Evolutionary conservation across 2,113 vertebrate genomes (phyloP), one percentile per base, ranked within the genome.

Genomic region (Pseudolaguvia tuberculata): DNA sequence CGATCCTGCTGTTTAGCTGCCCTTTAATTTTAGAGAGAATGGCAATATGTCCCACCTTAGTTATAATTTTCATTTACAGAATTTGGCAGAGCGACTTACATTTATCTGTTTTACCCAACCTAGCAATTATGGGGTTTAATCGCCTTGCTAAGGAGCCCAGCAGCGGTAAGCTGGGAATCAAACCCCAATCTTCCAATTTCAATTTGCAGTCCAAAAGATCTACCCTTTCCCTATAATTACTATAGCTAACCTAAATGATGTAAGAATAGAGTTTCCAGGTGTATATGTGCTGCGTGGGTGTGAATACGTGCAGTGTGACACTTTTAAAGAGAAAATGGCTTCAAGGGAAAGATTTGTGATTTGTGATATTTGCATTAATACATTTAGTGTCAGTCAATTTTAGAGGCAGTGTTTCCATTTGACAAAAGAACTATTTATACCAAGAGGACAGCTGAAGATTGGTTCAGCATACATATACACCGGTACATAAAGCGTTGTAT

Each of bases 361-460:
- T 84, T 85, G 91, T 90, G 84, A 87, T 90, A 91, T 89, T 89
- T 88, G 85, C 87, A 83, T 79, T 69, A 81, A 57, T 84, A 65
- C 12, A 25, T 80, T 76, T 75, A 73, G 72, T 89, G 87, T 90
- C 87, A 91, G 79, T 90, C 85, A 86, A 79, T 84, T 81, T 78
- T 78, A 82, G 72, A 87, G 84, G 85, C 91, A 84, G 86, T 59
- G 87, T 88, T 88, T 84, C 29, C 84, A 84, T 93, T 91, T 91
- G 90, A 93, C 92, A 78, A 13, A 61, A 76, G 77, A 80, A 86
- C 91, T 91, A 94, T 91, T 93, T 91, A 92, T 93, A 89, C 88
- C 86, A 88, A 82, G 81, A 80, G 75, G 90, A 88, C 88, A 87
- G 87, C 80, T 80, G 88, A 78, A 79, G 88, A 87, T 85, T 89